These are phyloP conservation scores for Heliothis virescens DNA, from an alignment of 1,140 invertebrate species.

Conservation along the genomic window DNA sequence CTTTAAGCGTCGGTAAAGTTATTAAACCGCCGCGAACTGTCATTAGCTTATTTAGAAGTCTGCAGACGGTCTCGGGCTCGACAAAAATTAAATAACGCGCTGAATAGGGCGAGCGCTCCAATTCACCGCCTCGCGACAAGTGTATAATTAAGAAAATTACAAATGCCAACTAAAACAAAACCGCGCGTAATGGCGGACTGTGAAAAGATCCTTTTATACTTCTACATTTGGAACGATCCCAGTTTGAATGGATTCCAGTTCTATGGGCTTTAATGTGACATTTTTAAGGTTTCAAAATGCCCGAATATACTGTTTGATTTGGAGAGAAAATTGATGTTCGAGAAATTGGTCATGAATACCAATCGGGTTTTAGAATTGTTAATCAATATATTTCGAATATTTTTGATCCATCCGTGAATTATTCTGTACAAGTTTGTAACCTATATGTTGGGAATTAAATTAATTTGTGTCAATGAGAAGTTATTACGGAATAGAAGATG, in stretches of 20 bases:
- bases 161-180: constrained; percentile 62
- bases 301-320: constrained; percentile 15
- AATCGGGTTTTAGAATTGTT: constrained; percentile 23
- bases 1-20: constrained; percentile 17
- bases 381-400: constrained; percentile 32
- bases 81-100: constrained; percentile 45
- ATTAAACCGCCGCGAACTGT: constrained; percentile 38
- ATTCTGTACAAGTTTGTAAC: not conserved
- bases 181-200: constrained; percentile 55
- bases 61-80: not conserved
- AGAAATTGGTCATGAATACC: not conserved
- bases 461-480: not conserved
- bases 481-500: constrained; percentile 11
- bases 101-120: constrained; percentile 52
- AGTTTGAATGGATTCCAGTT: constrained; percentile 33
- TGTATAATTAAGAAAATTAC: constrained; percentile 72
- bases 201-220: constrained; percentile 56
- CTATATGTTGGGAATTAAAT: constrained; percentile 14
- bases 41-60: constrained; percentile 50
- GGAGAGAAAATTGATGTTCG: constrained; percentile 10
- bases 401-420: constrained; percentile 29
- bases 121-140: constrained; percentile 51
- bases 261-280: constrained; percentile 29
- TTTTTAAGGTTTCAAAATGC: constrained; percentile 20
- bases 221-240: constrained; percentile 38